phyloP scores from a whole-genome alignment of 1,140 invertebrate genomes.

The Eumaeus atala region DNA sequence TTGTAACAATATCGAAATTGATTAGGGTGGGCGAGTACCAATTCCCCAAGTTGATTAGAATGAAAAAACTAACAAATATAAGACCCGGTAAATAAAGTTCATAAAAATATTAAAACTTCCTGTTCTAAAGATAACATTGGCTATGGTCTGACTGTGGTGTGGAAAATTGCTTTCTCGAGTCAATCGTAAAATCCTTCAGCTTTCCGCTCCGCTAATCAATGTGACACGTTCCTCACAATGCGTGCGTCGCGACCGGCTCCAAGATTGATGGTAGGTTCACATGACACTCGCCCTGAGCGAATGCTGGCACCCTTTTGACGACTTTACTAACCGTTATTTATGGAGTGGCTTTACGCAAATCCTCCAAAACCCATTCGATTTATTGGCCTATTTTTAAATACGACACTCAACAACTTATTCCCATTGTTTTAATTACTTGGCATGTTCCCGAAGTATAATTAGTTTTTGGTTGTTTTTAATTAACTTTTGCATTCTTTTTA shows the following conservation, averaged over 20 bases:
- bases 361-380: constrained; percentile 46
- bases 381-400: constrained; percentile 42
- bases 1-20: too few species aligned
- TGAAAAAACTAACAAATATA: too few species aligned
- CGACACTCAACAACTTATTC: constrained; percentile 14
- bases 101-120: too few species aligned
- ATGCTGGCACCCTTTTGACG: constrained; percentile 61
- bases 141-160: too few species aligned
- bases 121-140: too few species aligned
- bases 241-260: constrained; percentile 36
- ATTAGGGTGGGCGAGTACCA: too few species aligned
- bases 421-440: constrained; percentile 7
- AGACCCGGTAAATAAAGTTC: too few species aligned
- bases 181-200: not conserved
- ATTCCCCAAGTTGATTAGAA: too few species aligned
- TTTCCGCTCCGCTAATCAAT: constrained; percentile 19
- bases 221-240: constrained; percentile 29
- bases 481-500: too few species aligned
- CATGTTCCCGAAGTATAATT: not conserved
- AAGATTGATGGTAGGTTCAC: constrained; percentile 68
- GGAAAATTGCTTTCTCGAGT: too few species aligned
- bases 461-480: too few species aligned
- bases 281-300: constrained; percentile 60
- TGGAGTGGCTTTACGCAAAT: constrained; percentile 46
- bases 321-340: constrained; percentile 68